phyloP scores from a whole-genome alignment of 1,140 invertebrate species.

The Hydropsyche tenuis region DNA sequence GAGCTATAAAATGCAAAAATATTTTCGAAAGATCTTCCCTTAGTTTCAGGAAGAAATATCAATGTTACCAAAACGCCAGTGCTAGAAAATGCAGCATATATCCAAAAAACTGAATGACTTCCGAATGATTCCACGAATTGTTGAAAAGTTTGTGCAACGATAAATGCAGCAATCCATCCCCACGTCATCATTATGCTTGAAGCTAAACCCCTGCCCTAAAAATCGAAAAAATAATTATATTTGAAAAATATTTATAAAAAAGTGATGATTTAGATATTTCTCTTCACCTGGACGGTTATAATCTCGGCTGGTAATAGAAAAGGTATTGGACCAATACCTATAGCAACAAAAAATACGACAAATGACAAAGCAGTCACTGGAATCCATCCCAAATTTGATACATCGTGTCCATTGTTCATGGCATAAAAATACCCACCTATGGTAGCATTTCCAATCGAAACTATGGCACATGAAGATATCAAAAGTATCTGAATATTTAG shows the following conservation, averaged over 20 bases:
- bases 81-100: constrained; percentile 11
- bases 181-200: constrained; percentile 36
- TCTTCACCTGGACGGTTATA: constrained; percentile 53
- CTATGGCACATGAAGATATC: constrained; percentile 23
- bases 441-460: constrained; percentile 8
- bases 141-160: constrained; percentile 36
- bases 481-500: constrained; percentile 33
- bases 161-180: constrained; percentile 39
- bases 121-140: constrained; percentile 8
- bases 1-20: neutral
- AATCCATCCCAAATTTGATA: constrained; percentile 36
- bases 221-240: too few species aligned
- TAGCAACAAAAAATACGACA: constrained; percentile 51
- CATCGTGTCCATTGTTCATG: constrained; percentile 20
- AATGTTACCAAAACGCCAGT: constrained; percentile 14
- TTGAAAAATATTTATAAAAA: neutral
- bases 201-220: constrained; percentile 34
- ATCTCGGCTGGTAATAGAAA: constrained; percentile 53
- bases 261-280: neutral
- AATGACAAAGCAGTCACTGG: constrained; percentile 51
- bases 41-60: constrained; percentile 6
- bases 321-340: constrained; percentile 53
- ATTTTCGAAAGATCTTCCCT: neutral
- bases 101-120: constrained; percentile 40
- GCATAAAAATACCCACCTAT: constrained; percentile 37